A percentile compares a stretch with the other conserved stretches of the same genome.
Evolutionary conservation across 2,113 vertebrate species (phyloP).

Genomic region (Paramormyrops kingsleyae): DNA sequence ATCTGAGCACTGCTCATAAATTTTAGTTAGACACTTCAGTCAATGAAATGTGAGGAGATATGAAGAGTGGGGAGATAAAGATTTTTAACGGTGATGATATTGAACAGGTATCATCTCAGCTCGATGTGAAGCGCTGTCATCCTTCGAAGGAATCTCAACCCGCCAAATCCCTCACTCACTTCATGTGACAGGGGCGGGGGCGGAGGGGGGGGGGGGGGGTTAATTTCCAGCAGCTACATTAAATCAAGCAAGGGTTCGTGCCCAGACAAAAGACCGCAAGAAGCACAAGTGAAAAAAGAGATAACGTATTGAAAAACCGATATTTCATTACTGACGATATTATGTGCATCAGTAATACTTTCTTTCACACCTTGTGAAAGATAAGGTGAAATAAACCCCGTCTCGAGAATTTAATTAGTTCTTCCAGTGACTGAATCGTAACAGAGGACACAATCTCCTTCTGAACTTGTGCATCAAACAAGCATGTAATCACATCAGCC

Average conservation of each 20-base stretch:
- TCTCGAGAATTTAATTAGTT: background rate
- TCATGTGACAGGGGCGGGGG: background rate
- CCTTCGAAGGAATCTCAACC: background rate
- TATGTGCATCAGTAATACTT: conserved; percentile 2
- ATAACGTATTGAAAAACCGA: background rate
- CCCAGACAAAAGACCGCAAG: background rate
- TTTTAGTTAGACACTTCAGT: background rate
- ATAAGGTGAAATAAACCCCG: background rate
- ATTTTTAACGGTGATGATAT: background rate
- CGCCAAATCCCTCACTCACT: background rate
- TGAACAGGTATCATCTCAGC: background rate
- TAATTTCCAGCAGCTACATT: background rate
- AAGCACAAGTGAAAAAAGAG: background rate
- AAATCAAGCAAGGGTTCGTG: background rate
- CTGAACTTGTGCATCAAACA: background rate
- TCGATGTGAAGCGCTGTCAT: background rate
- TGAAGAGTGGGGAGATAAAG: background rate
- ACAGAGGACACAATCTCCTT: conserved; percentile 2
- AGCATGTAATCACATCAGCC: background rate
- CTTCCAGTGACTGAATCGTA: conserved; percentile 2
- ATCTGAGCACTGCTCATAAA: background rate
- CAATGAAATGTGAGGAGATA: background rate
- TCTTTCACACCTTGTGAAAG: conserved; percentile 3
- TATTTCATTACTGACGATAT: background rate
- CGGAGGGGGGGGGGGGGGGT: background rate